phyloP scores from a whole-genome alignment of 1,140 invertebrate species.

The Colletes gigas region DNA sequence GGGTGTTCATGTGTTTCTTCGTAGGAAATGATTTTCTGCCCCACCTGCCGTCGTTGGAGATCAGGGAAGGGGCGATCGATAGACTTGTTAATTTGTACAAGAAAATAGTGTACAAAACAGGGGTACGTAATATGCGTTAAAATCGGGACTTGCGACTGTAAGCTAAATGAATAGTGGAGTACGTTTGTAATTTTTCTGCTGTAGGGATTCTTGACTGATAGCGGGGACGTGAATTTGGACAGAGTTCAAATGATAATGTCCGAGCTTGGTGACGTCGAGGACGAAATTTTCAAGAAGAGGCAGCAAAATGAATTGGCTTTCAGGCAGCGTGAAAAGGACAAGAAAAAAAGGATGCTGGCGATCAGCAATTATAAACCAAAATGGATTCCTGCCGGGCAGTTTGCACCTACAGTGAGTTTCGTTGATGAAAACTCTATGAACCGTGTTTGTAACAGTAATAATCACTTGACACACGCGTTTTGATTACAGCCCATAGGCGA shows the following conservation, averaged over 20 bases:
- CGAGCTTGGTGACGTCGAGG: slow-evolving; percentile 96
- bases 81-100: slow-evolving; percentile 97
- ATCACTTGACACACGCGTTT: slow-evolving; percentile 13
- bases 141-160: not conserved
- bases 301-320: slow-evolving; percentile 93
- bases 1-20: slow-evolving; percentile 99
- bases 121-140: slow-evolving; percentile 80
- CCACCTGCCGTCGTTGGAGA: slow-evolving; percentile 98
- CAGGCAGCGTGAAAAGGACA: slow-evolving; percentile 89
- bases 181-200: slow-evolving; percentile 77
- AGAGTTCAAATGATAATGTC: slow-evolving; percentile 97
- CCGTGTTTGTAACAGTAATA: not conserved
- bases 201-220: slow-evolving; percentile 97
- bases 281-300: slow-evolving; percentile 97
- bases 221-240: slow-evolving; percentile 95
- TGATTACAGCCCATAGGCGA: slow-evolving; percentile 80
- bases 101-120: slow-evolving; percentile 95
- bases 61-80: slow-evolving; percentile 98
- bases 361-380: slow-evolving; percentile 84
- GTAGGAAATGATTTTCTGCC: slow-evolving; percentile 99
- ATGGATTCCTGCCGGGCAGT: slow-evolving; percentile 87
- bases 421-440: not conserved
- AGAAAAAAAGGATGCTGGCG: slow-evolving; percentile 82
- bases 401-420: slow-evolving; percentile 85
- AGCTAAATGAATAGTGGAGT: slow-evolving; percentile 85